phyloP scores from a whole-genome alignment of 2,888 invertebrate species.

The Yponomeuta evonymella region DNA sequence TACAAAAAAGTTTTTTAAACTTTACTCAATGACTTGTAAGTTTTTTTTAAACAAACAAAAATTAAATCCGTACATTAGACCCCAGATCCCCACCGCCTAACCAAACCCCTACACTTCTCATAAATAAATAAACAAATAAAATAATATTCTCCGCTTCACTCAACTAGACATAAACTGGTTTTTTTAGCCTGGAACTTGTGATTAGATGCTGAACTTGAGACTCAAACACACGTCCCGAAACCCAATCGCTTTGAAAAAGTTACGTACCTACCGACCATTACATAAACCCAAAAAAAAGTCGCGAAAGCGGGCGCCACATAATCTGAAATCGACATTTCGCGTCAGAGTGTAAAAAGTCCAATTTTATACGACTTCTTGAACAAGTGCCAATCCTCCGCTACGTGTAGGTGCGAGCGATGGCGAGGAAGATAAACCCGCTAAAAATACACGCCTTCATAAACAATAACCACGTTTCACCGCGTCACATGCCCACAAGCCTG shows the following conservation, averaged over 20 bases:
- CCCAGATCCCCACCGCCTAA: no score
- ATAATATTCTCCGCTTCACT: no score
- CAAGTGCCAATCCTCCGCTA: constrained; percentile 49
- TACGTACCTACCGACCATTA: not conserved
- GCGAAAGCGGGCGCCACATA: constrained; percentile 31
- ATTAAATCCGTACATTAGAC: no score
- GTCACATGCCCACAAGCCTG: constrained; percentile 36
- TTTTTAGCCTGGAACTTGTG: no score
- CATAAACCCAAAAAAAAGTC: not conserved
- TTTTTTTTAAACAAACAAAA: no score
- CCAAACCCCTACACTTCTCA: no score
- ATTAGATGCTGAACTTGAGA: no score
- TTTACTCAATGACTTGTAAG: no score
- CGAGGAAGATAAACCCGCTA: constrained; percentile 67
- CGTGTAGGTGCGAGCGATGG: constrained; percentile 64
- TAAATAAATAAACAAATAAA: no score
- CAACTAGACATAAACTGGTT: no score
- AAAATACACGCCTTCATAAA: constrained; percentile 68
- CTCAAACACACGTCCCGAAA: no score
- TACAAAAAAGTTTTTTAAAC: no score
- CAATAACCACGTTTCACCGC: constrained; percentile 56
- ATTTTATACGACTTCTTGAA: constrained; percentile 69
- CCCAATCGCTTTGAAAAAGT: not conserved
- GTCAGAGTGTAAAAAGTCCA: constrained; percentile 45
- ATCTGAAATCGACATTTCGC: constrained; percentile 38